A percentile compares a stretch with the other conserved stretches of the same genome.
These are phyloP conservation scores for Cephalopterus ornatus DNA, from an alignment of 2,113 vertebrate genomes.

Conservation along the genomic window DNA sequence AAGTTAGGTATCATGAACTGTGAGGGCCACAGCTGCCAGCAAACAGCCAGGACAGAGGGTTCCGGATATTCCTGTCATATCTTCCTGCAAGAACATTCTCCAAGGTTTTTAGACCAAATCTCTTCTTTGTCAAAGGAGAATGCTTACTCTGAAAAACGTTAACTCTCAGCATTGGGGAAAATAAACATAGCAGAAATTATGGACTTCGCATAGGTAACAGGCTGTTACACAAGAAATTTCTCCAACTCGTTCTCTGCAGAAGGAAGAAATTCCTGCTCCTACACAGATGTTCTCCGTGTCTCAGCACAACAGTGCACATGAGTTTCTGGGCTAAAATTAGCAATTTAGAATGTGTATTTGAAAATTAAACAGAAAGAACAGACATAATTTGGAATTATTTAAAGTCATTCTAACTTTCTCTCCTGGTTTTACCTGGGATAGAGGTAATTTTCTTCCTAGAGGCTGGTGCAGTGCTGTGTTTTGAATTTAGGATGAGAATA, in stretches of 20 bases:
- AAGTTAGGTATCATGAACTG: neutral
- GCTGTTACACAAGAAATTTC: neutral
- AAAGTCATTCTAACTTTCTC: neutral
- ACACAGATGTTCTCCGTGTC: neutral
- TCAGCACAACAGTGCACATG: neutral
- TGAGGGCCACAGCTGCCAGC: neutral
- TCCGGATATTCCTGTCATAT: neutral
- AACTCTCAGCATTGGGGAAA: neutral
- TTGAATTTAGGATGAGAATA: neutral
- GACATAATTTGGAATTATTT: neutral
- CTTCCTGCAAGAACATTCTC: neutral
- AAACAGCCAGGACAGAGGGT: neutral
- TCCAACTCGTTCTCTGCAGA: neutral
- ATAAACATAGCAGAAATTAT: neutral
- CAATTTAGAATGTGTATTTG: neutral
- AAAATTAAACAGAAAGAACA: neutral
- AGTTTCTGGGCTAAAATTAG: neutral
- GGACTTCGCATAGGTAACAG: neutral
- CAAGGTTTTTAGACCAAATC: neutral
- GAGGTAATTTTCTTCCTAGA: neutral
- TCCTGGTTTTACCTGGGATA: neutral
- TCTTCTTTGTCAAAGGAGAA: neutral
- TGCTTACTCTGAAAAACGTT: neutral
- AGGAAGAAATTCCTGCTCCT: neutral
- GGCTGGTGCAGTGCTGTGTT: neutral